These are phyloP conservation scores for Alviniconcha marisindica DNA, from an alignment of 1,140 invertebrate genomes.

Conservation along the genomic window DNA sequence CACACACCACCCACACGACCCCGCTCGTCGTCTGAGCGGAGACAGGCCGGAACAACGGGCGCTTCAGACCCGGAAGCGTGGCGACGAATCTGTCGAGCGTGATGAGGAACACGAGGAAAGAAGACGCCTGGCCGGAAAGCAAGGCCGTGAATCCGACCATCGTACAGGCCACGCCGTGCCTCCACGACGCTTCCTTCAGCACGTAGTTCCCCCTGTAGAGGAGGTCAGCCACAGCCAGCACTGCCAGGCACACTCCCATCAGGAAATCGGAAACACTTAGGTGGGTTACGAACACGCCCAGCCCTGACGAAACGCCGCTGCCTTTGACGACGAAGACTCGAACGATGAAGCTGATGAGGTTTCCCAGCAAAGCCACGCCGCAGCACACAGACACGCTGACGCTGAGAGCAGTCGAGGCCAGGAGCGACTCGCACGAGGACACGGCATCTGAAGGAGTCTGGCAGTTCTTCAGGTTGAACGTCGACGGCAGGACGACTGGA, in stretches of 20 bases:
- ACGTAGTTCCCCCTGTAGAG: not conserved
- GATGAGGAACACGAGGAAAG: not conserved
- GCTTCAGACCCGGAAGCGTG: conserved; percentile 57
- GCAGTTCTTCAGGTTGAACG: not conserved
- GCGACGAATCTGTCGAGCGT: too few species aligned
- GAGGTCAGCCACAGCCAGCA: not conserved
- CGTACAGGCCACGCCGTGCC: not conserved
- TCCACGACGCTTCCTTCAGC: not conserved
- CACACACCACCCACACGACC: conserved; percentile 44
- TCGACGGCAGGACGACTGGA: not conserved
- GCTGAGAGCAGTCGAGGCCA: not conserved
- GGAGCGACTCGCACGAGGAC: conserved; percentile 6
- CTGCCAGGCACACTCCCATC: conserved; percentile 1
- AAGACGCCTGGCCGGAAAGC: not conserved
- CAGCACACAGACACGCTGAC: not conserved
- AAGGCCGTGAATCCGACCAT: not conserved
- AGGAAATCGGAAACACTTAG: not conserved
- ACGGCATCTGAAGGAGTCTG: not conserved
- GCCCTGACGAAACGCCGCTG: not conserved
- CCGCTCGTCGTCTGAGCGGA: too few species aligned
- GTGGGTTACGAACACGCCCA: not conserved
- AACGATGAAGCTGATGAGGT: not conserved
- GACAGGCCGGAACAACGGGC: too few species aligned
- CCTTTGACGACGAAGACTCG: too few species aligned
- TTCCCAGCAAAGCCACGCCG: not conserved